These are phyloP conservation scores for Actias luna DNA, from an alignment of 2,888 invertebrate genomes.

Conservation along the genomic window DNA sequence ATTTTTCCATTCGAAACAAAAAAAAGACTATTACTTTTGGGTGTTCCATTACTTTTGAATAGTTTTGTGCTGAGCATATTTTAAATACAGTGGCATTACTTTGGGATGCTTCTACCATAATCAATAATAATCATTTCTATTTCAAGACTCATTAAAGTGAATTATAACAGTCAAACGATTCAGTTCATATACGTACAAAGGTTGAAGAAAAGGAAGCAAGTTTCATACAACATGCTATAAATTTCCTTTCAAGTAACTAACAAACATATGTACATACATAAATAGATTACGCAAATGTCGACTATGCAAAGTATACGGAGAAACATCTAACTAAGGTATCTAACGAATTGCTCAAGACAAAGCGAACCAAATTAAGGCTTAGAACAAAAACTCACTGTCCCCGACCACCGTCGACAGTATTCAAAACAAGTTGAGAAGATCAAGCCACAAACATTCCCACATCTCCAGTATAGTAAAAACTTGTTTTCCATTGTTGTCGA, in stretches of 20 bases:
- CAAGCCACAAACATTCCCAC: slow-evolving; percentile 67
- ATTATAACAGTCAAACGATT: too few species aligned
- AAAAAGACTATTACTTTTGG: too few species aligned
- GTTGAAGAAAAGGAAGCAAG: background rate
- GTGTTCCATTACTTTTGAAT: too few species aligned
- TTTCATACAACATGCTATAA: background rate
- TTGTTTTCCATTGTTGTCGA: slow-evolving; percentile 46
- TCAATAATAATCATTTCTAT: too few species aligned
- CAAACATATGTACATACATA: background rate
- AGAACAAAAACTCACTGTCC: slow-evolving; percentile 57
- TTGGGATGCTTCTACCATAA: too few species aligned
- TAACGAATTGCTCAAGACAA: slow-evolving; percentile 42
- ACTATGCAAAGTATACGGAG: slow-evolving; percentile 3
- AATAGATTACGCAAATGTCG: slow-evolving; percentile 12
- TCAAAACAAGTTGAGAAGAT: slow-evolving; percentile 71
- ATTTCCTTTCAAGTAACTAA: background rate
- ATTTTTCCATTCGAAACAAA: too few species aligned
- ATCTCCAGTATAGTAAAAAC: slow-evolving; percentile 45
- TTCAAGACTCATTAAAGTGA: too few species aligned
- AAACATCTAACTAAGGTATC: background rate
- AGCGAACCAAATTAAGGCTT: slow-evolving; percentile 57
- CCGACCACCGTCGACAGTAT: slow-evolving; percentile 55
- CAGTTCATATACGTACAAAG: background rate
- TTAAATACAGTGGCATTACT: too few species aligned
- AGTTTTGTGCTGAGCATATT: too few species aligned